A percentile compares a stretch with the other conserved stretches of the same genome.
Conservation (phyloP, 37 sponge, comb jelly and placozoan genomes). For the Aplysina aerophoba region DNA sequence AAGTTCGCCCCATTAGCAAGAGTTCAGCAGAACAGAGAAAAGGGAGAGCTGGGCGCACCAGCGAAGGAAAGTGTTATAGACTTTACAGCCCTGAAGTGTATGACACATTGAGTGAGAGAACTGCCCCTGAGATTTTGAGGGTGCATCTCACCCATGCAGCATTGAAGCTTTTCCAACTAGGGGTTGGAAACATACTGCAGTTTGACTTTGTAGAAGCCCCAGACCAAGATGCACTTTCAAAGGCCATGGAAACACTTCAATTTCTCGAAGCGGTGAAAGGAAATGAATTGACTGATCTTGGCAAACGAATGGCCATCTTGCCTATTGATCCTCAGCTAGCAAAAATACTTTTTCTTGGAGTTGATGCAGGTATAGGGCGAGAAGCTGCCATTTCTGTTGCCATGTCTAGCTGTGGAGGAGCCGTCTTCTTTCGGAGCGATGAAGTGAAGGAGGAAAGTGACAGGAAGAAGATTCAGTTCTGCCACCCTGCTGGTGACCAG, state of each 20-base stretch:
- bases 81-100: constrained; percentile 61
- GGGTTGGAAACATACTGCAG: constrained; percentile 55
- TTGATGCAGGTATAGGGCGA: constrained; percentile 36
- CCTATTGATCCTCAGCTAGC: constrained; percentile 69
- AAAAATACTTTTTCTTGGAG: constrained; percentile 62
- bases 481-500: constrained; percentile 58
- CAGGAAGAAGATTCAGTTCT: constrained; percentile 54
- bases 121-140: constrained; percentile 72
- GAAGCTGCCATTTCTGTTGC: constrained; percentile 64
- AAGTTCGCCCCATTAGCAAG: constrained; percentile 60
- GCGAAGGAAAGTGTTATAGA: constrained; percentile 78
- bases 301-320: constrained; percentile 58
- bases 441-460: constrained; percentile 69
- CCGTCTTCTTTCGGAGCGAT: constrained; percentile 69
- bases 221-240: constrained; percentile 43
- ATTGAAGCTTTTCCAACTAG: constrained; percentile 73
- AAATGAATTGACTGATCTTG: constrained; percentile 53
- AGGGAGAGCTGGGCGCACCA: constrained; percentile 80
- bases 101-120: constrained; percentile 43
- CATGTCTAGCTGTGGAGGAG: constrained; percentile 56
- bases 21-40: constrained; percentile 84
- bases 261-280: constrained; percentile 72
- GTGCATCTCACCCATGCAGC: constrained; percentile 59
- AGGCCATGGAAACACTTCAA: constrained; percentile 62
- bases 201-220: constrained; percentile 84